phyloP scores from a whole-genome alignment of 2,797 vertebrate genomes.

The Eleutherodactylus coqui region DNA sequence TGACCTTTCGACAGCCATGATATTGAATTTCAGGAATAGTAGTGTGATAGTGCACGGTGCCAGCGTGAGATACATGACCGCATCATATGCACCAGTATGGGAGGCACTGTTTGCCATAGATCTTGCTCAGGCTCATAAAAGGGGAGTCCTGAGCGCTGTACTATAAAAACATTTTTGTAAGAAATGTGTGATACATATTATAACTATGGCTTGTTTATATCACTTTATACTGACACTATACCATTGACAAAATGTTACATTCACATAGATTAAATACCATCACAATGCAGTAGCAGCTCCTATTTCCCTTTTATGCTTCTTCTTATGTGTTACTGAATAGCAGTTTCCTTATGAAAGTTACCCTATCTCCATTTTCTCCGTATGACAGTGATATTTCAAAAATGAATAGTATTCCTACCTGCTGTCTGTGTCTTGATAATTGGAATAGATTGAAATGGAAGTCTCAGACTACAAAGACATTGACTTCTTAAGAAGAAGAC shows the following conservation, averaged over 20 bases:
- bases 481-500: conserved; percentile 4
- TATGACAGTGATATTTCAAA: background rate
- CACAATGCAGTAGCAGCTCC: background rate
- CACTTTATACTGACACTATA: background rate
- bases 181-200: too few species aligned
- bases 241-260: background rate
- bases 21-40: too few species aligned
- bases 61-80: too few species aligned
- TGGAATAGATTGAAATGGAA: background rate
- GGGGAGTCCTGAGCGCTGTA: too few species aligned
- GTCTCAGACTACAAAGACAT: conserved; percentile 28
- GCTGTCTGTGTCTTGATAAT: conserved; percentile 20
- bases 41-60: too few species aligned
- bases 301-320: background rate
- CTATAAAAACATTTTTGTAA: too few species aligned
- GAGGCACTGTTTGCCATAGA: too few species aligned
- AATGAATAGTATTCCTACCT: conserved; percentile 1
- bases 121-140: too few species aligned
- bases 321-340: background rate
- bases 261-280: background rate
- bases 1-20: too few species aligned
- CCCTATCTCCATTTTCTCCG: background rate
- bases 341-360: background rate
- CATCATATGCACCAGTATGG: too few species aligned
- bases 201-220: background rate